phyloP scores from a whole-genome alignment of 2,113 vertebrate genomes.

The Lycaon pictus region DNA sequence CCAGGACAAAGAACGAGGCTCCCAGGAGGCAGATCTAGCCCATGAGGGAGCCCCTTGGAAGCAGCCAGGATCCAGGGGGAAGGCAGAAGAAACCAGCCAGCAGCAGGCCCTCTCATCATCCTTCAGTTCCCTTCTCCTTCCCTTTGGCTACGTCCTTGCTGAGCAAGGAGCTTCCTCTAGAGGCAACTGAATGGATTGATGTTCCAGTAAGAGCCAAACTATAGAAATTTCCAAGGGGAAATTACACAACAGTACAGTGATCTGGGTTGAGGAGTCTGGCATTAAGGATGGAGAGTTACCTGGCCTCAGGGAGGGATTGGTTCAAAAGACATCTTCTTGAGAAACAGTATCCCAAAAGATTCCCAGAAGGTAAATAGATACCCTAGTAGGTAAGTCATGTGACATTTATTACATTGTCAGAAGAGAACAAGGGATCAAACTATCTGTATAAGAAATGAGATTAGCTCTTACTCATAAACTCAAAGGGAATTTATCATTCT shows the following conservation, averaged over 20 bases:
- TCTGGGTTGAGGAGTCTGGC: not conserved
- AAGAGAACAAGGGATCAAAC: not conserved
- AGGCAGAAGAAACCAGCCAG: not conserved
- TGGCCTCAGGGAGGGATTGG: not conserved
- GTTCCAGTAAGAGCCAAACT: not conserved
- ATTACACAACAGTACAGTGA: not conserved
- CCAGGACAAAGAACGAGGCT: not conserved
- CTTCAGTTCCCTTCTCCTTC: not conserved
- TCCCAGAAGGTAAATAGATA: not conserved
- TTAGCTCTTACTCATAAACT: slow-evolving; percentile 9
- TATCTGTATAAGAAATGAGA: not conserved
- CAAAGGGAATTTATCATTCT: not conserved
- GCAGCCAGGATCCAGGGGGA: not conserved
- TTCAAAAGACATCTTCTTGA: slow-evolving; percentile 18
- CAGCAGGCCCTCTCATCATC: not conserved
- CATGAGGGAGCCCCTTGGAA: not conserved
- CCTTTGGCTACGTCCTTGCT: not conserved
- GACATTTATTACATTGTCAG: not conserved
- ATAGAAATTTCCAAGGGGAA: slow-evolving; percentile 12
- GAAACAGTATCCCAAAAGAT: not conserved
- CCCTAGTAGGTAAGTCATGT: not conserved
- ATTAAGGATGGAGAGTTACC: not conserved
- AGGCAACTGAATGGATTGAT: not conserved
- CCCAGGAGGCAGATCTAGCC: not conserved
- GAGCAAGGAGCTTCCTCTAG: not conserved